Conservation (phyloP, 2,797 vertebrate species). For the Rallus crepitans region DNA sequence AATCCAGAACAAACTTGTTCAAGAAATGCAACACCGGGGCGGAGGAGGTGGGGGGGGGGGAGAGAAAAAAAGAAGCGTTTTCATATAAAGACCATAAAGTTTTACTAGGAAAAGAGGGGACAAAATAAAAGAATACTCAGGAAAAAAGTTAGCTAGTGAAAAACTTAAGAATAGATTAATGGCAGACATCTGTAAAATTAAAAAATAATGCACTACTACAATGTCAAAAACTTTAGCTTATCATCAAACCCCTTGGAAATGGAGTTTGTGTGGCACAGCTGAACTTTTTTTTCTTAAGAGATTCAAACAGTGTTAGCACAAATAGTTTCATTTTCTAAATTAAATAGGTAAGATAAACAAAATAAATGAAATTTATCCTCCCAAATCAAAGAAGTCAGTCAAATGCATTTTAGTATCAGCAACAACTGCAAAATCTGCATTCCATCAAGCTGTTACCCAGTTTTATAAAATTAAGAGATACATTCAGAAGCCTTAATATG, state of each 20-base stretch:
- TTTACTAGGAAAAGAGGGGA: neutral
- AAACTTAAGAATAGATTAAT: neutral
- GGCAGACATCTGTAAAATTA: neutral
- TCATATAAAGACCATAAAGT: neutral
- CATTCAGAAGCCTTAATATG: conserved; percentile 16
- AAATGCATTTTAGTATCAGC: neutral
- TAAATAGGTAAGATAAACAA: neutral
- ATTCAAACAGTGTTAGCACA: neutral
- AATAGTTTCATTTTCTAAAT: neutral
- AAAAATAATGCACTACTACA: neutral
- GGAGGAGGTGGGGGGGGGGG: too few species aligned
- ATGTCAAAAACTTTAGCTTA: neutral
- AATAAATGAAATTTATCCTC: neutral
- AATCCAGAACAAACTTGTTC: neutral
- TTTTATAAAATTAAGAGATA: conserved; percentile 51
- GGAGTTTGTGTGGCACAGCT: neutral
- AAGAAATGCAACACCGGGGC: neutral
- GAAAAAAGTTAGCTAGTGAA: neutral
- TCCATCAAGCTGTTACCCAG: neutral
- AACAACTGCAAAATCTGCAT: neutral
- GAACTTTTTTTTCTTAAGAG: neutral
- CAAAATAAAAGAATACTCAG: neutral
- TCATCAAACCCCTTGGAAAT: neutral
- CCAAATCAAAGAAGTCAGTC: neutral
- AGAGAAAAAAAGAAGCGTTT: neutral